Conservation (phyloP, 2,113 vertebrate species). For the Nicator chloris region DNA sequence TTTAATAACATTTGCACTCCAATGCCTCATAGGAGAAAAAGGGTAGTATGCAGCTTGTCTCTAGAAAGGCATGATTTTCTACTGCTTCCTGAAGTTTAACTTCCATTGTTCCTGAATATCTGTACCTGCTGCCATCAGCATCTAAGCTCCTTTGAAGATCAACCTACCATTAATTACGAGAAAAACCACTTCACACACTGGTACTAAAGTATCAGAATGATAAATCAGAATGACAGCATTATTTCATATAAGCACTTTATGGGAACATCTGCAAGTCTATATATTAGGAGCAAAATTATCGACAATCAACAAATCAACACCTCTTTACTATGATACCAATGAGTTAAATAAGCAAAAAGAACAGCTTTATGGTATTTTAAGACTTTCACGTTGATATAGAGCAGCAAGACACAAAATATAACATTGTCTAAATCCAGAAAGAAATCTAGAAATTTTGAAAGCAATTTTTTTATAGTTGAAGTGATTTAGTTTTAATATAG, state of each 20-base stretch:
- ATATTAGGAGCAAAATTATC: neutral
- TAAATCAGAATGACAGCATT: neutral
- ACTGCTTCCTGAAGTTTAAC: neutral
- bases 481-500: neutral
- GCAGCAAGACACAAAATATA: neutral
- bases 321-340: neutral
- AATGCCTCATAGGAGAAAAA: neutral
- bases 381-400: neutral
- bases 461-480: neutral
- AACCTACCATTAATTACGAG: neutral
- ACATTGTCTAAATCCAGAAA: neutral
- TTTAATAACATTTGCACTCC: conserved; percentile 30
- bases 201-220: neutral
- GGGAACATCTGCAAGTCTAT: neutral
- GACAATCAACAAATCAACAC: neutral
- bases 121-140: neutral
- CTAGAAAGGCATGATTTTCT: neutral
- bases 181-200: neutral
- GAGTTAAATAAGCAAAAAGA: neutral
- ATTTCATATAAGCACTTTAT: neutral
- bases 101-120: neutral
- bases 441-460: neutral
- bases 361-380: neutral
- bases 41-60: neutral
- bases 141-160: neutral